These are phyloP conservation scores for Panorpa germanica DNA, from an alignment of 2,888 invertebrate genomes.

Conservation along the genomic window DNA sequence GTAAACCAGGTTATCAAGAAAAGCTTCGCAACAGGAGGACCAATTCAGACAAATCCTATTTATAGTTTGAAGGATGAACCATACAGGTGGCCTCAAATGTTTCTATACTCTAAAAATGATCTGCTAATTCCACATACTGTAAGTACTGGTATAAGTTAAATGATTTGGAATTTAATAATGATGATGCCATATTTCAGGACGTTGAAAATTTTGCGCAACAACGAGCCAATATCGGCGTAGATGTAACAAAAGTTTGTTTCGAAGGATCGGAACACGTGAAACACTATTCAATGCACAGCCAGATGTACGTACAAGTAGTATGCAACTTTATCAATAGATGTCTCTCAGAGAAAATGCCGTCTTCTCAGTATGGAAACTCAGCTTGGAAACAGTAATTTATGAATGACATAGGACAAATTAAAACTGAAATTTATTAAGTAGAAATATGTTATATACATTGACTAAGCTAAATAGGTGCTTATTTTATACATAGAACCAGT, in stretches of 20 bases:
- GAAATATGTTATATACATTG: no score
- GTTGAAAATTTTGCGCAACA: slow-evolving; percentile 43
- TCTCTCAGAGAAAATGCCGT: no score
- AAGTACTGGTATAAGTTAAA: slow-evolving; percentile 14
- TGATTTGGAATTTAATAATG: background rate
- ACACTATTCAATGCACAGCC: slow-evolving; percentile 41
- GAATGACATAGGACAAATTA: no score
- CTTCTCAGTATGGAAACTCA: background rate
- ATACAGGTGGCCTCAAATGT: slow-evolving; percentile 45
- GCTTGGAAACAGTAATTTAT: no score
- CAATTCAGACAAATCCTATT: slow-evolving; percentile 34
- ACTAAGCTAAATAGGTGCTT: no score
- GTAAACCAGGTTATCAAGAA: slow-evolving; percentile 17
- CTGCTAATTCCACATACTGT: slow-evolving; percentile 40
- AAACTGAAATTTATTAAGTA: no score
- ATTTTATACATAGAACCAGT: no score
- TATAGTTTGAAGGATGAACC: slow-evolving; percentile 35
- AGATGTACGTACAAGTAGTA: slow-evolving; percentile 37
- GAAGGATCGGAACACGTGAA: slow-evolving; percentile 58
- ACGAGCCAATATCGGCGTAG: slow-evolving; percentile 35
- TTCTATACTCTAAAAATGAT: slow-evolving; percentile 53
- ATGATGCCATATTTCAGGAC: slow-evolving; percentile 25
- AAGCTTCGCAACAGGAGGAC: slow-evolving; percentile 21
- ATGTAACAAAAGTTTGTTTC: slow-evolving; percentile 40
- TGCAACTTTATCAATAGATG: slow-evolving; percentile 39